Evolutionary conservation across 2,888 invertebrate genomes (phyloP).

Genomic region (Dascillus cervinus): DNA sequence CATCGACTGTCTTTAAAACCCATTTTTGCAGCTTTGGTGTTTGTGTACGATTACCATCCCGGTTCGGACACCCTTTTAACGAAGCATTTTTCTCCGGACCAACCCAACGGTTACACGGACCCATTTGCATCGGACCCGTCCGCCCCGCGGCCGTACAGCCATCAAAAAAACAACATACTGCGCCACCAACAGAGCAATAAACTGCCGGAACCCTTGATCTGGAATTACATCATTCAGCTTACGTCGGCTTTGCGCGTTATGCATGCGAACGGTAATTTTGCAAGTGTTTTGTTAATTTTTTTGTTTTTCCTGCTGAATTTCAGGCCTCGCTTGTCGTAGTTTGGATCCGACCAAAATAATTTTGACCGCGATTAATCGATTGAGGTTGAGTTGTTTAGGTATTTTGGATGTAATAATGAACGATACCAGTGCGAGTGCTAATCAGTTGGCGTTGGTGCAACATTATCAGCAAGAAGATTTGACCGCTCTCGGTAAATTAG

Average conservation of each 20-base stretch:
- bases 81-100: slow-evolving; percentile 68
- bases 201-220: slow-evolving; percentile 84
- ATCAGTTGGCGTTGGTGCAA: slow-evolving; percentile 57
- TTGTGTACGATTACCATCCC: slow-evolving; percentile 94
- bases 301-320: slow-evolving; percentile 15
- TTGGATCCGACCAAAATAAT: slow-evolving; percentile 91
- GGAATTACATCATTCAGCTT: slow-evolving; percentile 93
- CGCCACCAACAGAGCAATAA: slow-evolving; percentile 62
- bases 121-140: slow-evolving; percentile 80
- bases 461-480: slow-evolving; percentile 87
- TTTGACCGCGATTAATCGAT: slow-evolving; percentile 44
- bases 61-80: slow-evolving; percentile 80
- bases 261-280: slow-evolving; percentile 53
- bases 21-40: slow-evolving; percentile 68
- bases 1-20: neutral
- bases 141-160: slow-evolving; percentile 71
- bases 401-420: slow-evolving; percentile 74
- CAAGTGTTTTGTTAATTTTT: neutral
- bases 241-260: slow-evolving; percentile 88
- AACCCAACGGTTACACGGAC: slow-evolving; percentile 60
- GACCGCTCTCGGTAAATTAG: slow-evolving; percentile 81
- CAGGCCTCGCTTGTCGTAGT: slow-evolving; percentile 68
- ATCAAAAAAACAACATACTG: slow-evolving; percentile 74
- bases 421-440: slow-evolving; percentile 54
- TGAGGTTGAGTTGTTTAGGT: slow-evolving; percentile 74